phyloP scores from a whole-genome alignment of 35 echinoderm and acorn worm species.

The Antedon bifida region DNA sequence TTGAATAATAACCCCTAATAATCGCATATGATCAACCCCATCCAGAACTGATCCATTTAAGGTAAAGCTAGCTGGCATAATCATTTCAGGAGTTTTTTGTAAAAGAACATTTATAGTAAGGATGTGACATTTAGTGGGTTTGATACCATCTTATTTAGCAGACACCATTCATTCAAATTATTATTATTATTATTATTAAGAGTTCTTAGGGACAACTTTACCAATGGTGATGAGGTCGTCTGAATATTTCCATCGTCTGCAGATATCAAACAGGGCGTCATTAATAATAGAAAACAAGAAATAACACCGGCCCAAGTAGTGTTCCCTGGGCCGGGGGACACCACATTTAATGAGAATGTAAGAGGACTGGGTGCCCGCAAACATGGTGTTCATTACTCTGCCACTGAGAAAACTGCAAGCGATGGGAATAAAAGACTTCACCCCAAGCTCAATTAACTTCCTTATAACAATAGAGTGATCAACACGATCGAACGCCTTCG shows the following conservation, averaged over 20 bases:
- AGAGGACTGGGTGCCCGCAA: not conserved
- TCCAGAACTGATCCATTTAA: not conserved
- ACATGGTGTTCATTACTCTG: not conserved
- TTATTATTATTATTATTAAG: not conserved
- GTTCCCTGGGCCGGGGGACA: slow-evolving; percentile 17
- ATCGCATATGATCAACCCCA: not conserved
- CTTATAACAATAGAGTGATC: slow-evolving; percentile 21
- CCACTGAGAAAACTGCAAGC: slow-evolving; percentile 22
- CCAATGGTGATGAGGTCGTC: not conserved
- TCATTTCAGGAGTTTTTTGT: not conserved
- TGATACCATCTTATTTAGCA: not conserved
- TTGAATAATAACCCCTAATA: not conserved
- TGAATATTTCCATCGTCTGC: not conserved
- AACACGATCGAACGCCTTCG: slow-evolving; percentile 30
- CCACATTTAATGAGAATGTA: slow-evolving; percentile 3
- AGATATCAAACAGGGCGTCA: not conserved
- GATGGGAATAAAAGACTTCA: slow-evolving; percentile 6
- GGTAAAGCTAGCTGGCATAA: not conserved
- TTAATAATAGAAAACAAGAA: not conserved
- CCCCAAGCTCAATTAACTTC: slow-evolving; percentile 16
- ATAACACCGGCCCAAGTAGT: not conserved
- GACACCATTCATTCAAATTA: not conserved
- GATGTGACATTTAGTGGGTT: not conserved
- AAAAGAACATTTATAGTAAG: not conserved
- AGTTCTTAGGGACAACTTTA: not conserved